Conservation (phyloP, 2,797 vertebrate species). For the Linurgus olivaceus region DNA sequence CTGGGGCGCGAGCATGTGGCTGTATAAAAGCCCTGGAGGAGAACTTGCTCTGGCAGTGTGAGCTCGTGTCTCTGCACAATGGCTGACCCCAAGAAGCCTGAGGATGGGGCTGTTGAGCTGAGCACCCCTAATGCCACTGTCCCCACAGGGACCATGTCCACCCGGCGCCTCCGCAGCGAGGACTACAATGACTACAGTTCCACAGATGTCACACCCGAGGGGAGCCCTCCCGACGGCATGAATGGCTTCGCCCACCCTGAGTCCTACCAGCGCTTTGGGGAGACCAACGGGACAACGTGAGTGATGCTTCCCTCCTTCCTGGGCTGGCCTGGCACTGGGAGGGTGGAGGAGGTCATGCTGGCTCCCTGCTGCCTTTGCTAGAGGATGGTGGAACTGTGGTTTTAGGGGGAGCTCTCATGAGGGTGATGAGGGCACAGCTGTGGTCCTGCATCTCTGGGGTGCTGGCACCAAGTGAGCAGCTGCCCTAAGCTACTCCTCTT, state of each 20-base stretch:
- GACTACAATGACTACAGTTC: slow-evolving; percentile 81
- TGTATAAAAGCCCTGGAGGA: slow-evolving; percentile 31
- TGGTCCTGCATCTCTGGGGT: neutral
- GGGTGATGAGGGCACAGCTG: neutral
- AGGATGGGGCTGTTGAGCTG: neutral
- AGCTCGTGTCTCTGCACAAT: neutral
- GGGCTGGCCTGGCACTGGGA: neutral
- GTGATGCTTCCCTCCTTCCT: neutral
- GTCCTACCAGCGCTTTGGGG: slow-evolving; percentile 76
- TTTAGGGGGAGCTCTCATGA: neutral
- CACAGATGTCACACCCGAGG: slow-evolving; percentile 71
- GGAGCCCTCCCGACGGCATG: slow-evolving; percentile 55
- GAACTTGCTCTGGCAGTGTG: neutral
- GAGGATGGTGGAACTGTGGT: neutral
- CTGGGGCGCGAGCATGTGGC: neutral
- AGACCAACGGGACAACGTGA: slow-evolving; percentile 75
- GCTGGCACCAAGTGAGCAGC: neutral
- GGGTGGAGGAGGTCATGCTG: neutral
- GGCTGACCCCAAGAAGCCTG: slow-evolving; percentile 5
- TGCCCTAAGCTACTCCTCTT: neutral
- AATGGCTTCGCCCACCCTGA: slow-evolving; percentile 40
- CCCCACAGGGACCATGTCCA: slow-evolving; percentile 77
- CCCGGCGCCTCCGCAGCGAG: slow-evolving; percentile 73
- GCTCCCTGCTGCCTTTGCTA: neutral
- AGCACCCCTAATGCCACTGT: neutral